These are phyloP conservation scores for Bathybates hornii DNA, from an alignment of 2,113 vertebrate genomes.

Conservation along the genomic window DNA sequence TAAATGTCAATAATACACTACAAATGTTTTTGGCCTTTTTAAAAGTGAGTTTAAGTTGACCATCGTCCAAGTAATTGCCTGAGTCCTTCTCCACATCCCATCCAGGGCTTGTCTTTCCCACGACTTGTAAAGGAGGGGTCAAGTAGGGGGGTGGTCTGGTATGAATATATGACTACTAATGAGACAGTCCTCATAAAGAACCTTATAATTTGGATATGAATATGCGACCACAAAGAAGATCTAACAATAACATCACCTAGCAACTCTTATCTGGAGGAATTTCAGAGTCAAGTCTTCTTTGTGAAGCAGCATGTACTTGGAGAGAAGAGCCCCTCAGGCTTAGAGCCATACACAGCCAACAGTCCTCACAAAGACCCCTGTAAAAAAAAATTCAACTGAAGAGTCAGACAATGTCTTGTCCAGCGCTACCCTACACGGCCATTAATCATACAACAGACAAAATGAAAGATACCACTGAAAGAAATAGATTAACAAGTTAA, in stretches of 20 bases:
- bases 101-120: conserved; percentile 70
- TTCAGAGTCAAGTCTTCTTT: conserved; percentile 72
- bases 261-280: conserved; percentile 73
- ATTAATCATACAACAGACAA: conserved; percentile 62
- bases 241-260: conserved; percentile 71
- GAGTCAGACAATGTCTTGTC: conserved; percentile 55
- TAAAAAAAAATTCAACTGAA: conserved; percentile 41
- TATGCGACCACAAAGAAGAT: conserved; percentile 66
- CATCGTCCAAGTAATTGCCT: conserved; percentile 43
- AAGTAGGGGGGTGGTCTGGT: conserved; percentile 63
- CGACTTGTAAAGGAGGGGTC: conserved; percentile 72
- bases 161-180: conserved; percentile 80
- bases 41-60: conserved; percentile 27
- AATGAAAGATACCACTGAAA: conserved; percentile 42
- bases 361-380: conserved; percentile 52
- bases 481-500: conserved; percentile 66
- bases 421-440: conserved; percentile 34
- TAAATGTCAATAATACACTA: neutral
- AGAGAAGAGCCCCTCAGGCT: conserved; percentile 58
- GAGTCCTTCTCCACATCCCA: conserved; percentile 48
- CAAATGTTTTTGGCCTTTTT: neutral
- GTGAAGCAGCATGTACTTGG: conserved; percentile 60
- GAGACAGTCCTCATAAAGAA: conserved; percentile 65
- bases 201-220: conserved; percentile 70
- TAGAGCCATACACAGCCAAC: conserved; percentile 47